Evolutionary conservation across 2,888 invertebrate species (phyloP).

Genomic region (Cephonodes hylas): DNA sequence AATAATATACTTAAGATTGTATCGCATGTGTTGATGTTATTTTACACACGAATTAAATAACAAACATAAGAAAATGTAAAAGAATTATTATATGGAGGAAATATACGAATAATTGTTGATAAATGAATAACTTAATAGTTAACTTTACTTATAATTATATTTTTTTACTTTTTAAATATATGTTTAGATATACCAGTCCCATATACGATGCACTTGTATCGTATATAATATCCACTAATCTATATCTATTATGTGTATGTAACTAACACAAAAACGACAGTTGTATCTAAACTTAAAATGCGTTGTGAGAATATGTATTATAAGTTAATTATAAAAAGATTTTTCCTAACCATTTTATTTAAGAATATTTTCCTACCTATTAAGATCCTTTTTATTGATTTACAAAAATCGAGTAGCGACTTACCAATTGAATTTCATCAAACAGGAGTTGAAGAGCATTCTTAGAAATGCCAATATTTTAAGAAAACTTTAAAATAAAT

Average conservation of each 20-base stretch:
- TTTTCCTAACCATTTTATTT: background rate
- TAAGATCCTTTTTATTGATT: background rate
- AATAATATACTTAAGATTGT: background rate
- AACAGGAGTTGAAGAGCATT: background rate
- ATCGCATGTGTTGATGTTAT: background rate
- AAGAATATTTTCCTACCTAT: background rate
- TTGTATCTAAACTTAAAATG: background rate
- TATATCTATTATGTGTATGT: background rate
- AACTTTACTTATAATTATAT: background rate
- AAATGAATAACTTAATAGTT: background rate
- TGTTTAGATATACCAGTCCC: background rate
- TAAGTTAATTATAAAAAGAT: background rate
- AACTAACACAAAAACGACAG: too few species aligned
- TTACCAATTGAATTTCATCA: background rate
- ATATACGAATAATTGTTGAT: background rate
- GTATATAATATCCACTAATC: too few species aligned
- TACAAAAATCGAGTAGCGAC: background rate
- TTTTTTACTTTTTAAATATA: background rate
- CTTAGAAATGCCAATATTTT: constrained; percentile 58
- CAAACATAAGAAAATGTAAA: too few species aligned
- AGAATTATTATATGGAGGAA: background rate
- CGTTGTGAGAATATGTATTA: background rate
- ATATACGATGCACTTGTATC: background rate
- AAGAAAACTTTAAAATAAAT: constrained; percentile 52
- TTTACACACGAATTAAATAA: background rate